Evolutionary conservation across 1,140 invertebrate genomes (phyloP).

Genomic region (Drosophila burlai): DNA sequence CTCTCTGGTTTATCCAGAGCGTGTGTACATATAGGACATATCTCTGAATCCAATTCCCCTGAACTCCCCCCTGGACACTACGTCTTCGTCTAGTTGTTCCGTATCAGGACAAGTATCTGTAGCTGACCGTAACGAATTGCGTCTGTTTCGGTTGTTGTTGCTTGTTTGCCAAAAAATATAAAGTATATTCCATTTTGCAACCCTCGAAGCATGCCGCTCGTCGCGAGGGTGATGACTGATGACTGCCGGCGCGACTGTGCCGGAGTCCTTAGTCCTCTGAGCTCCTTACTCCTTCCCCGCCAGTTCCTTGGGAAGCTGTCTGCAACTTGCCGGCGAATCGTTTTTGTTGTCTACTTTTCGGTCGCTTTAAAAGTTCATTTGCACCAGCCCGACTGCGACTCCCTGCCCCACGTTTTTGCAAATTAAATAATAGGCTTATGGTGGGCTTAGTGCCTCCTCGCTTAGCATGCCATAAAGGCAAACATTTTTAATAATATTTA

Average conservation of each 20-base stretch:
- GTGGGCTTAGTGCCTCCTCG: constrained; percentile 72
- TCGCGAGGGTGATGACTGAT: constrained; percentile 81
- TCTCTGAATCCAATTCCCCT: constrained; percentile 3
- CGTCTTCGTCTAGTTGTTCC: constrained; percentile 27
- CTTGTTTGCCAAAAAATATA: constrained; percentile 62
- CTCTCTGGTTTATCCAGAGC: not conserved
- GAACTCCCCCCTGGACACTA: constrained; percentile 12
- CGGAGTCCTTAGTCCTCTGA: not conserved
- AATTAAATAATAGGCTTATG: constrained; percentile 83
- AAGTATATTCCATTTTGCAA: constrained; percentile 75
- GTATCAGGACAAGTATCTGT: constrained; percentile 56
- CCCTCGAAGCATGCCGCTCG: constrained; percentile 52
- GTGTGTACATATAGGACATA: constrained; percentile 30
- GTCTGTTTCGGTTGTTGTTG: constrained; percentile 57
- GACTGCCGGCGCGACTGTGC: constrained; percentile 59
- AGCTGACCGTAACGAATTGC: constrained; percentile 80
- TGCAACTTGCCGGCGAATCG: constrained; percentile 52
- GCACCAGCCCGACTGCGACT: constrained; percentile 23
- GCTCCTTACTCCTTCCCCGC: constrained; percentile 6
- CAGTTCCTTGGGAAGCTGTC: constrained; percentile 21
- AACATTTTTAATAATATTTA: constrained; percentile 79
- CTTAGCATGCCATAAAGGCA: constrained; percentile 81
- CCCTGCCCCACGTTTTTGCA: constrained; percentile 33
- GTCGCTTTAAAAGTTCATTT: constrained; percentile 78
- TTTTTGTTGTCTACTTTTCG: constrained; percentile 76